Base-by-base conservation (phyloP, 2,797 vertebrate genomes). In the Gambusia yucatana region DNA sequence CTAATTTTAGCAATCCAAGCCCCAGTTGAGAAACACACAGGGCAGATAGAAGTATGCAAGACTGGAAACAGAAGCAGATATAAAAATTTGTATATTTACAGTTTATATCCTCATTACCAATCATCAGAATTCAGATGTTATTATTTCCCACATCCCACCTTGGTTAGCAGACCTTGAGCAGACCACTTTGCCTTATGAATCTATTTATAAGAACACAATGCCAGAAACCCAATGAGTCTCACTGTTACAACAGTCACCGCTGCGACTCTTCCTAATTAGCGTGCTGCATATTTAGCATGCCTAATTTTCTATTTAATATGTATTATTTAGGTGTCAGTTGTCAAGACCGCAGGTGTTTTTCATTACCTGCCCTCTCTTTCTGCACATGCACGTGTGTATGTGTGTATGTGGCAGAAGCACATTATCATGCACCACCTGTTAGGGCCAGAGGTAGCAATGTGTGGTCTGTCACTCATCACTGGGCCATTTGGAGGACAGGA, bases 271-370 rank as follows among this genome's bases (percentile, higher is more conserved):
- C 36, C 73, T 88, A 75, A 93, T 93, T 88, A 92, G 84, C 74
- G 90, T 90, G 87, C 82, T 20, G 78, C 77, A 86, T 91, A 89
- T 87, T 91, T 90, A 84, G 84, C 83, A 88, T 85, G 82, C 79
- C 82, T 82, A 87, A 91, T 93, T 92, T 86, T 90, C 77, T 85
- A 88, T 94, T 92, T 92, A 85, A 84, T 94, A 94, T 93, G 93
- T 89, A 92, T 90, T 72, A 91, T 89, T 89, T 90, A 72, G 81
- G 84, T 92, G 89, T 94, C 91, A 90, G 72, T 91, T 93, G 91
- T 93, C 93, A 91, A 77, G 87, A 79, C 84, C 84, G 84, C 91
- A 94, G 90, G 91, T 94, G 93, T 91, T 91, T 83, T 85, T 84
- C 72, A 86, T 93, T 84, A 86, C 83, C 78, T 79, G 76, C 65